phyloP scores from a whole-genome alignment of 2,797 vertebrate species.

The Babyrousa celebensis region DNA sequence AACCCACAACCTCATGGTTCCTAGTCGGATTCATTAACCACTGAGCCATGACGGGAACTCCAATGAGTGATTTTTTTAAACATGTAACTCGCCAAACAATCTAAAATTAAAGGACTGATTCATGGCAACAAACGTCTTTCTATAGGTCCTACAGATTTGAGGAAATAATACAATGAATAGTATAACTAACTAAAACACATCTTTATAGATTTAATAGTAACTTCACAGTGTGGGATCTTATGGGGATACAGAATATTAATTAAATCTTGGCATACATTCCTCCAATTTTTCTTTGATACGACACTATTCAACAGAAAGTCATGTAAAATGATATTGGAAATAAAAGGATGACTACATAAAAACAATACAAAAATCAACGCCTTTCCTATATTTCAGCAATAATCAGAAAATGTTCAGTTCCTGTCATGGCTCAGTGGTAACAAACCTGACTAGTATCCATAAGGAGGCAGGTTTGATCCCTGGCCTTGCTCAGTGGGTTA shows the following conservation, averaged over 20 bases:
- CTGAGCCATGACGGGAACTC: too few relatives aligned
- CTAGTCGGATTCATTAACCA: too few relatives aligned
- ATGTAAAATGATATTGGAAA: neutral
- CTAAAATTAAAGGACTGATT: slow-evolving; percentile 51
- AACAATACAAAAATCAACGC: slow-evolving; percentile 26
- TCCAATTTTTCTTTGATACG: slow-evolving; percentile 16
- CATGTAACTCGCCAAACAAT: neutral
- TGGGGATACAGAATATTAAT: slow-evolving; percentile 10
- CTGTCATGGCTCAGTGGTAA: too few relatives aligned
- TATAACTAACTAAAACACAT: neutral
- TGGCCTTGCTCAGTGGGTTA: too few relatives aligned
- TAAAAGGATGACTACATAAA: slow-evolving; percentile 16
- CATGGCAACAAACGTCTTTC: neutral
- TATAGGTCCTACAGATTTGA: neutral
- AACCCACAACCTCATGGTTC: too few relatives aligned
- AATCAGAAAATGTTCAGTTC: neutral
- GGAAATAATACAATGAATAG: neutral
- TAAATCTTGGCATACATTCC: neutral
- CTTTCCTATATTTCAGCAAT: slow-evolving; percentile 15
- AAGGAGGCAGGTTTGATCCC: too few relatives aligned
- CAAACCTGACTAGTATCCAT: too few relatives aligned
- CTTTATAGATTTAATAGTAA: neutral
- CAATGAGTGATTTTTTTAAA: neutral
- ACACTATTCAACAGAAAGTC: slow-evolving; percentile 37
- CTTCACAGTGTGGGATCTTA: neutral